These are phyloP conservation scores for Melanostigma gelatinosum DNA, from an alignment of 2,113 vertebrate genomes.

Conservation along the genomic window DNA sequence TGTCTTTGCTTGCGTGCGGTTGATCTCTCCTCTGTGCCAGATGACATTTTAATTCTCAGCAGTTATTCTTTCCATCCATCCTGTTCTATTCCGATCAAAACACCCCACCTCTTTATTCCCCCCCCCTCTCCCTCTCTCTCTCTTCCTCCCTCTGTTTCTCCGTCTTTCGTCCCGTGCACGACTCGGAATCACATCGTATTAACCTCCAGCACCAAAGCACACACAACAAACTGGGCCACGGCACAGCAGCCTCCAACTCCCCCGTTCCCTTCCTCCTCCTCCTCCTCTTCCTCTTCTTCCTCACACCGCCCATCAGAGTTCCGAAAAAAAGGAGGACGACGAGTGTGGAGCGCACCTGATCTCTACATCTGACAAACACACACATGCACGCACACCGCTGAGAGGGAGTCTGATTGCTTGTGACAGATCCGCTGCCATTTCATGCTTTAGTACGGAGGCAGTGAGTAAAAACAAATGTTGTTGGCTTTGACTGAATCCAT, in stretches of 20 bases:
- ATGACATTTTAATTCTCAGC: slow-evolving; percentile 80
- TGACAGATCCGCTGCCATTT: slow-evolving; percentile 61
- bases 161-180: slow-evolving; percentile 48
- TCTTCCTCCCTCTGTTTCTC: slow-evolving; percentile 33
- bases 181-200: slow-evolving; percentile 69
- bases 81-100: slow-evolving; percentile 66
- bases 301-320: slow-evolving; percentile 26
- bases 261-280: background rate
- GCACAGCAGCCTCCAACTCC: slow-evolving; percentile 24
- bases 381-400: slow-evolving; percentile 21
- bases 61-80: slow-evolving; percentile 75
- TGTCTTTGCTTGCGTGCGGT: slow-evolving; percentile 65
- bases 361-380: slow-evolving; percentile 51
- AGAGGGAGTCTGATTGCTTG: slow-evolving; percentile 47
- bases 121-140: slow-evolving; percentile 20
- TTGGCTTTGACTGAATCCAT: slow-evolving; percentile 35
- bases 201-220: slow-evolving; percentile 64
- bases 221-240: slow-evolving; percentile 59
- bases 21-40: slow-evolving; percentile 65
- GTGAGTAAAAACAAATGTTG: background rate
- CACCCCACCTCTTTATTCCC: background rate
- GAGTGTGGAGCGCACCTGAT: slow-evolving; percentile 65
- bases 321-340: slow-evolving; percentile 39
- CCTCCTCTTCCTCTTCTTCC: background rate
- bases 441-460: slow-evolving; percentile 41